Base-by-base conservation (phyloP, 2,113 vertebrate species). In the Trematocara variabile region DNA sequence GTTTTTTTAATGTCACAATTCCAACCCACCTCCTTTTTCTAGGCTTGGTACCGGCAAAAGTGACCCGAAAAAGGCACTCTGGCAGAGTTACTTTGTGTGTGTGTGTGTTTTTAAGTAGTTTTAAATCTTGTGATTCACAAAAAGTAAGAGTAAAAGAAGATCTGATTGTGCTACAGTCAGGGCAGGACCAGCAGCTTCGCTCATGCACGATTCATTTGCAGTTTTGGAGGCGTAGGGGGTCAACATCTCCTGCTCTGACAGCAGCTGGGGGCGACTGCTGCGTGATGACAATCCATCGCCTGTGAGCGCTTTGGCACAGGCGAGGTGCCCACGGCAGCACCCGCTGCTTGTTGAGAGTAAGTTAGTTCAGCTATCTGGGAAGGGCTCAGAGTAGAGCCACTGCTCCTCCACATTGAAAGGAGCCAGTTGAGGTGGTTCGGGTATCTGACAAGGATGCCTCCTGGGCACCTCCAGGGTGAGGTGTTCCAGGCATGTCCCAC, bases 1-100 rank as follows among this genome's bases (percentile, higher is more conserved):
- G 1, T 53, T 54, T 55, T 55, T 55, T 25, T 55, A 7, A 55
- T 25, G 11, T 13, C 6, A 25, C 53, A 55, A 4, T 25, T 55
- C 53, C 11, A 55, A 55, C 53, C 20, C 53, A 55, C 53, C 53
- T 55, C 53, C 53, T 13, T 54, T 54, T 25, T 54, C 53, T 55
- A 25, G 1, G 1, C 53, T 55, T 25, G 11, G 20, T 0, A 55
- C 53, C 0, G 0, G 11, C 53, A 55, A 3, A 55, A 55, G 11
- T 55, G 53, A 54, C 53, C 20, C 0, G 0, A 25, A 54, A 4
- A 2, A 54, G 53, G 53, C 20, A 13, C 2, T 13, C 20, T 54
- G 20, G 10, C 3, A 54, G 20, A 54, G 20, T 2, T 54, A 1
- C 53, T 54, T 7, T 54, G 4, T 54, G 20, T 54, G 20, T 54